phyloP scores from a whole-genome alignment of 2,113 vertebrate genomes.

The Saccopteryx bilineata region DNA sequence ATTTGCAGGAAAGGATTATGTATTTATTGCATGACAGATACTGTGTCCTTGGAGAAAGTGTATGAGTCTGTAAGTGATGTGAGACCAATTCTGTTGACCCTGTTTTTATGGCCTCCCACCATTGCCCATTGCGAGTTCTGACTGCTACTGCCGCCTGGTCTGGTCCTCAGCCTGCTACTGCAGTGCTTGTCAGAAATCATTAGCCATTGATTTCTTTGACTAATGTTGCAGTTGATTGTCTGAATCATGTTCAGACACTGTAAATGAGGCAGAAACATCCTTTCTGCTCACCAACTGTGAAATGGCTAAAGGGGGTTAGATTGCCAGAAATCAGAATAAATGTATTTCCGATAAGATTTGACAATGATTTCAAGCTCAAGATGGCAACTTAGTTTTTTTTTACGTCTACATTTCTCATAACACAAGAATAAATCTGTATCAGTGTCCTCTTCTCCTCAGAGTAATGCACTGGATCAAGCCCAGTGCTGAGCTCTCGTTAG shows the following conservation, averaged over 20 bases:
- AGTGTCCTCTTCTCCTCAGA: slow-evolving; percentile 41
- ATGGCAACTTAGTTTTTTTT: slow-evolving; percentile 72
- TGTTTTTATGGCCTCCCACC: slow-evolving; percentile 81
- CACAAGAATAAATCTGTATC: slow-evolving; percentile 71
- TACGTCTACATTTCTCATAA: slow-evolving; percentile 60
- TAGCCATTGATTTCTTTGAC: slow-evolving; percentile 92
- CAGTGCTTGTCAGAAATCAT: slow-evolving; percentile 94
- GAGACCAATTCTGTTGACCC: slow-evolving; percentile 57
- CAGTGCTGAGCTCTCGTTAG: background rate
- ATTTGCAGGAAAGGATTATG: background rate
- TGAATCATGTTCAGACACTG: slow-evolving; percentile 91
- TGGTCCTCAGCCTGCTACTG: slow-evolving; percentile 89
- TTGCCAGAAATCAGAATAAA: slow-evolving; percentile 90
- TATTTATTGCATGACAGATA: slow-evolving; percentile 34
- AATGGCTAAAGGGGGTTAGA: slow-evolving; percentile 84
- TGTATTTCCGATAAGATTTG: slow-evolving; percentile 86
- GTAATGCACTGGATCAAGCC: background rate
- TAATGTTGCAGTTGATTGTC: slow-evolving; percentile 95
- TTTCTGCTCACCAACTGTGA: slow-evolving; percentile 91
- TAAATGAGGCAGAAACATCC: slow-evolving; percentile 92
- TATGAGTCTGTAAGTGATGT: background rate
- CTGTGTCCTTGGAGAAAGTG: slow-evolving; percentile 23
- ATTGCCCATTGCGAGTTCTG: slow-evolving; percentile 80
- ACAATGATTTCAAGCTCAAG: slow-evolving; percentile 82
- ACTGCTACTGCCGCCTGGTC: slow-evolving; percentile 84